phyloP scores from a whole-genome alignment of 2,113 vertebrate genomes.

The Amphiprion ocellaris region DNA sequence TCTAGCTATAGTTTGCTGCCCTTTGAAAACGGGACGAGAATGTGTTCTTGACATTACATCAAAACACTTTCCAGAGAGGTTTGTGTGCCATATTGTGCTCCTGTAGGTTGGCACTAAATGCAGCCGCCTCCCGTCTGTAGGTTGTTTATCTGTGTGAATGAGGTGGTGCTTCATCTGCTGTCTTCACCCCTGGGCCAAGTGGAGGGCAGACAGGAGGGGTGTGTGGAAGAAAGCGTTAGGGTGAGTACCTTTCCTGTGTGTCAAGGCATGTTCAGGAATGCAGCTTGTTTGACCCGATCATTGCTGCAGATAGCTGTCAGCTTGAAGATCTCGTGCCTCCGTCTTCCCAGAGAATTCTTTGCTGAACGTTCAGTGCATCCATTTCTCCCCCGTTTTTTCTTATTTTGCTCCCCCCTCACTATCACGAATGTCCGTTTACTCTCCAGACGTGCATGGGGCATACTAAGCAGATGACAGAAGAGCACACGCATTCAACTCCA shows the following conservation, averaged over 20 bases:
- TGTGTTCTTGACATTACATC: too few relatives aligned
- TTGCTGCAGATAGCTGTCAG: slow-evolving; percentile 16
- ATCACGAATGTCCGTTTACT: slow-evolving; percentile 56
- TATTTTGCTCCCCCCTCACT: not conserved
- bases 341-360: not conserved
- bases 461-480: slow-evolving; percentile 75
- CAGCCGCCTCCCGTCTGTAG: not conserved
- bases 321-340: not conserved
- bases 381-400: slow-evolving; percentile 7
- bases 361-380: not conserved
- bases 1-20: too few relatives aligned
- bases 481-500: slow-evolving; percentile 45
- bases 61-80: too few relatives aligned
- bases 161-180: slow-evolving; percentile 32
- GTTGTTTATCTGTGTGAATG: slow-evolving; percentile 25
- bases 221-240: not conserved
- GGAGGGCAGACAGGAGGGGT: slow-evolving; percentile 13
- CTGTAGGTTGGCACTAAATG: not conserved
- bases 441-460: slow-evolving; percentile 55
- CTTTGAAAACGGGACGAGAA: too few relatives aligned
- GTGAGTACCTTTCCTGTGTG: slow-evolving; percentile 46
- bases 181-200: slow-evolving; percentile 42
- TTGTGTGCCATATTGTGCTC: not conserved
- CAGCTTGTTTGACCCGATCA: slow-evolving; percentile 6
- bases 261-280: slow-evolving; percentile 76